Evolutionary conservation across 2,797 vertebrate species (phyloP).

Genomic region (Notolabrus celidotus): DNA sequence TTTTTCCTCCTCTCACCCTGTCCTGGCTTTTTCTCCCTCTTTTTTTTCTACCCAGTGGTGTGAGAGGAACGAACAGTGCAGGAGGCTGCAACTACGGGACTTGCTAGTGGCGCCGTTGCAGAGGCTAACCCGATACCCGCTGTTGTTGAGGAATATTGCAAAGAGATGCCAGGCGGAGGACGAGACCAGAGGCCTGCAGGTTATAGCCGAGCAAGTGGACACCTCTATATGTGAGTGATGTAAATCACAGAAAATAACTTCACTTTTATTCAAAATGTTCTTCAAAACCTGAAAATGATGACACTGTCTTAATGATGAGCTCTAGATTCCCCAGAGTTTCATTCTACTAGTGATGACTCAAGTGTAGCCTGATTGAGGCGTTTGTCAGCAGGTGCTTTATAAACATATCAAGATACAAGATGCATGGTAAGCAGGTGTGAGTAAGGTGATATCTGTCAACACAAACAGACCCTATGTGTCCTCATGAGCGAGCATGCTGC

Average conservation of each 20-base stretch:
- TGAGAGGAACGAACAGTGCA: constrained; percentile 89
- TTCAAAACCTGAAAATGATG: too few species aligned
- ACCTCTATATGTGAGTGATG: constrained; percentile 89
- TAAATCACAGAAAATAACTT: too few species aligned
- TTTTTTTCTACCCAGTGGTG: constrained; percentile 86
- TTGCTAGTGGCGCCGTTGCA: constrained; percentile 91
- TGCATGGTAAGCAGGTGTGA: constrained; percentile 5
- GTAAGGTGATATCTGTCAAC: constrained; percentile 10
- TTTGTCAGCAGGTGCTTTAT: constrained; percentile 22
- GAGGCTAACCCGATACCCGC: constrained; percentile 89
- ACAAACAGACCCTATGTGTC: constrained; percentile 30
- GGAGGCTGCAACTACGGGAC: constrained; percentile 88
- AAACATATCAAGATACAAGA: background rate
- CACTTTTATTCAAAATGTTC: too few species aligned
- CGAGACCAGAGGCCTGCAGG: constrained; percentile 82
- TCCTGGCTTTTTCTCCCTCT: constrained; percentile 25
- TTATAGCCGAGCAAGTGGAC: constrained; percentile 90
- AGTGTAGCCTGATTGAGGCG: background rate
- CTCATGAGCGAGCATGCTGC: constrained; percentile 11
- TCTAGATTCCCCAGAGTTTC: too few species aligned
- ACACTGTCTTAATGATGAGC: too few species aligned
- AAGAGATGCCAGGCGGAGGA: constrained; percentile 81
- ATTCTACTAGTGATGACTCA: too few species aligned
- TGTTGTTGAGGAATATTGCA: constrained; percentile 90
- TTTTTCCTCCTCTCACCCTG: constrained; percentile 33